A percentile compares a stretch with the other conserved stretches of the same genome.
Evolutionary conservation across 53 echinoderm and acorn worm genomes (phyloP).

Genomic region (Paelopatides confundens): DNA sequence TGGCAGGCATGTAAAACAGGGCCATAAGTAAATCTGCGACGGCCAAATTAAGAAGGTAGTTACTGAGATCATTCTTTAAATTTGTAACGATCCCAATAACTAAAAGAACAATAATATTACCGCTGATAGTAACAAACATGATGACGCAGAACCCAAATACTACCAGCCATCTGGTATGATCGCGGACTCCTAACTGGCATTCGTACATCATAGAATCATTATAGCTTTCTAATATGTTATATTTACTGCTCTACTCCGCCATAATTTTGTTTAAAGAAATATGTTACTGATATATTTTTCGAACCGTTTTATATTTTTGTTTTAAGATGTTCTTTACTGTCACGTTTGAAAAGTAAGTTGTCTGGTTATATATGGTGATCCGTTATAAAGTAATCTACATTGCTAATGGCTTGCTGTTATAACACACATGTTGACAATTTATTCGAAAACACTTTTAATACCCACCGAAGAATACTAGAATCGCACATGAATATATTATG

Average conservation of each 20-base stretch:
- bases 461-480: too few species aligned
- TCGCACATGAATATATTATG: too few species aligned
- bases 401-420: too few species aligned
- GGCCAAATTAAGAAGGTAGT: constrained; percentile 85
- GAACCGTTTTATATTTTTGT: too few species aligned
- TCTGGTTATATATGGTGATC: too few species aligned
- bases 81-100: constrained; percentile 77
- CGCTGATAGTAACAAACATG: constrained; percentile 65
- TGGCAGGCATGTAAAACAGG: constrained; percentile 88
- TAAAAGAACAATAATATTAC: constrained; percentile 81
- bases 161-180: constrained; percentile 59
- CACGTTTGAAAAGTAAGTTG: too few species aligned
- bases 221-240: background rate
- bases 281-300: too few species aligned
- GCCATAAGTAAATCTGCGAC: constrained; percentile 77
- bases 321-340: too few species aligned
- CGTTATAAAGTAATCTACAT: too few species aligned
- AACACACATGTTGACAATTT: too few species aligned
- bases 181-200: constrained; percentile 67
- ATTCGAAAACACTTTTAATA: too few species aligned
- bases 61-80: constrained; percentile 79
- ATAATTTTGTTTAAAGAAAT: background rate
- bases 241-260: background rate
- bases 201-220: background rate
- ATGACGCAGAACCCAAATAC: constrained; percentile 72